Evolutionary conservation across 2,888 invertebrate genomes (phyloP).

Genomic region (Ramazzottius varieornatus): DNA sequence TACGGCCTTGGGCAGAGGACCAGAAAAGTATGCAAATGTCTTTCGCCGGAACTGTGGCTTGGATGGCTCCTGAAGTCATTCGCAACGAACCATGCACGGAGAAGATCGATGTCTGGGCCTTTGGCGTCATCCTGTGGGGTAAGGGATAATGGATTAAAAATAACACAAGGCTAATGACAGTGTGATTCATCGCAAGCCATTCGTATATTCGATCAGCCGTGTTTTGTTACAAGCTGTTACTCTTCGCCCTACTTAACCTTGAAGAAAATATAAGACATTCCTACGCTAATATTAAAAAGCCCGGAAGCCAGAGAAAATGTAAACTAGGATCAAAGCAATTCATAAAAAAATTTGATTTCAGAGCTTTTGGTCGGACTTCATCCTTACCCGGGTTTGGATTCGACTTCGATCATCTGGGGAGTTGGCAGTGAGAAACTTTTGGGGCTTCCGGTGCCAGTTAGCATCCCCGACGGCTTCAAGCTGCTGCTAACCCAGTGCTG

Average conservation of each 20-base stretch:
- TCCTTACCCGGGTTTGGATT: slow-evolving; percentile 76
- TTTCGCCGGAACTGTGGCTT: slow-evolving; percentile 89
- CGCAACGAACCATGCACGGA: slow-evolving; percentile 85
- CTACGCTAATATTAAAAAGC: too few relatives aligned
- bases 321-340: too few relatives aligned
- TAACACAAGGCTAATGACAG: too few relatives aligned
- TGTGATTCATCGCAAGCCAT: too few relatives aligned
- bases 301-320: too few relatives aligned
- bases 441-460: slow-evolving; percentile 61
- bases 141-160: too few relatives aligned
- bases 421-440: slow-evolving; percentile 68
- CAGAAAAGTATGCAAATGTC: slow-evolving; percentile 86
- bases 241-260: too few relatives aligned
- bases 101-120: slow-evolving; percentile 83
- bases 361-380: slow-evolving; percentile 79
- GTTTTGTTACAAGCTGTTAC: too few relatives aligned
- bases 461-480: slow-evolving; percentile 42
- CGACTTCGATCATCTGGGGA: slow-evolving; percentile 89
- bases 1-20: slow-evolving; percentile 53
- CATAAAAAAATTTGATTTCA: too few relatives aligned
- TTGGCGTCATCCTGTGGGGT: neutral
- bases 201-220: too few relatives aligned
- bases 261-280: too few relatives aligned
- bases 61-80: slow-evolving; percentile 99
- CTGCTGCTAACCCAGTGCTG: slow-evolving; percentile 71